A percentile compares a stretch with the other conserved stretches of the same genome.
phyloP scores from a whole-genome alignment of 2,113 vertebrate genomes.

The Prunella himalayana region DNA sequence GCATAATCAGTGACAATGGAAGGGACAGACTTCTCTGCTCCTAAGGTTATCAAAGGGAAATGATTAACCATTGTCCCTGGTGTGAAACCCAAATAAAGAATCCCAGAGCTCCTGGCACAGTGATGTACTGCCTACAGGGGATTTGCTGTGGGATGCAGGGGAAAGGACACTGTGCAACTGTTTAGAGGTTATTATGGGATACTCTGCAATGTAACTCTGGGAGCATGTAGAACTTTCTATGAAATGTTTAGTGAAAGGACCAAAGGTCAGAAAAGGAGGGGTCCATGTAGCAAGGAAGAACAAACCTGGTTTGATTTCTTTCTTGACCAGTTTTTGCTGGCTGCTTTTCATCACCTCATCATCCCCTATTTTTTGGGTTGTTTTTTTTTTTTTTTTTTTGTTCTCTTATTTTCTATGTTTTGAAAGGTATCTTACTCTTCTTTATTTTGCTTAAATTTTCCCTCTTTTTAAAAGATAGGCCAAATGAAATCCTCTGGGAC shows the following conservation, averaged over 20 bases:
- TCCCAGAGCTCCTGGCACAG: background rate
- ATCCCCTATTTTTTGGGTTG: accelerated
- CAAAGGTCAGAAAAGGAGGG: background rate
- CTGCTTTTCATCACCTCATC: background rate
- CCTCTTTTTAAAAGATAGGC: background rate
- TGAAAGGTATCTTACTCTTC: background rate
- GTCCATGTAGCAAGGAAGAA: background rate
- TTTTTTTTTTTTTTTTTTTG: background rate
- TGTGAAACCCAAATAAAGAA: background rate
- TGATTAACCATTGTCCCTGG: background rate
- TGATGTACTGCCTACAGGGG: background rate
- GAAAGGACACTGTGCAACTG: background rate
- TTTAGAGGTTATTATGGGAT: background rate
- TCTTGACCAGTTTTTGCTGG: background rate
- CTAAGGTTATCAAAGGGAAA: background rate
- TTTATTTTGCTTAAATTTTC: background rate
- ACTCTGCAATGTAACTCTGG: background rate
- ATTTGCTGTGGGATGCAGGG: background rate
- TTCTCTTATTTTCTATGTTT: background rate
- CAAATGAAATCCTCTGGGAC: background rate
- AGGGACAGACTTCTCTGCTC: background rate
- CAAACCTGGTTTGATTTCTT: background rate
- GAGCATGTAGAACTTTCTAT: background rate
- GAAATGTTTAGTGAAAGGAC: background rate
- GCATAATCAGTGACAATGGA: background rate